Conservation (phyloP, 2,888 invertebrate species). For the Cephus spinipes region DNA sequence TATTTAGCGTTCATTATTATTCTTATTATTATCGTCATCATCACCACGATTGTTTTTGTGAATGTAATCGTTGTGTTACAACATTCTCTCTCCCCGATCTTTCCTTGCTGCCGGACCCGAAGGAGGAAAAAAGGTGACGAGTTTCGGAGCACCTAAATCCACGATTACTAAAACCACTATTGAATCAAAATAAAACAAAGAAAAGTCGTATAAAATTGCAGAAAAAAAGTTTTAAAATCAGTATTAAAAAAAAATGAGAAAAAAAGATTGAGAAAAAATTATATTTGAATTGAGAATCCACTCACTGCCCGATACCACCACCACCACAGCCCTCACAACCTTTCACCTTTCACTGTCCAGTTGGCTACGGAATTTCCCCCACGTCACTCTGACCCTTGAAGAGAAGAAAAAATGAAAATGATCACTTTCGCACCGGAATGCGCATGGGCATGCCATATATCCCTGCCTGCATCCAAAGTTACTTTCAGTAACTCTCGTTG, state of each 20-base stretch:
- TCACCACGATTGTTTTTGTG: constrained; percentile 60
- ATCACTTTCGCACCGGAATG: constrained; percentile 60
- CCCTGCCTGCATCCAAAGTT: constrained; percentile 43
- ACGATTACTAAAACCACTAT: constrained; percentile 50
- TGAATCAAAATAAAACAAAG: constrained; percentile 15
- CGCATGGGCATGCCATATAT: constrained; percentile 59
- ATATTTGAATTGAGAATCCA: constrained; percentile 38
- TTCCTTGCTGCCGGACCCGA: constrained; percentile 67
- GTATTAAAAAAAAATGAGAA: constrained; percentile 12
- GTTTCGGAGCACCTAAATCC: constrained; percentile 69
- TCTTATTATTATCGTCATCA: constrained; percentile 41
- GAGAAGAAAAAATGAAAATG: background rate
- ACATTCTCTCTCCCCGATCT: constrained; percentile 65
- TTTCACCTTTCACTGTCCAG: constrained; percentile 10
- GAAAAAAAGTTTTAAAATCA: constrained; percentile 22
- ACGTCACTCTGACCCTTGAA: constrained; percentile 47
- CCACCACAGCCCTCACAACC: constrained; percentile 38
- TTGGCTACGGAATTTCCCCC: constrained; percentile 21
- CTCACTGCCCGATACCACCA: constrained; percentile 46
- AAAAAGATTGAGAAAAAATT: constrained; percentile 30
- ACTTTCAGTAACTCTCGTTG: background rate
- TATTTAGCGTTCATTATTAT: constrained; percentile 55
- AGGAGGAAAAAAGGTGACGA: constrained; percentile 77
- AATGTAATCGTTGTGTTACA: constrained; percentile 68
- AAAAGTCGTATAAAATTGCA: constrained; percentile 15